Base-by-base conservation (phyloP, 2,888 invertebrate genomes). In the Busseola fusca region DNA sequence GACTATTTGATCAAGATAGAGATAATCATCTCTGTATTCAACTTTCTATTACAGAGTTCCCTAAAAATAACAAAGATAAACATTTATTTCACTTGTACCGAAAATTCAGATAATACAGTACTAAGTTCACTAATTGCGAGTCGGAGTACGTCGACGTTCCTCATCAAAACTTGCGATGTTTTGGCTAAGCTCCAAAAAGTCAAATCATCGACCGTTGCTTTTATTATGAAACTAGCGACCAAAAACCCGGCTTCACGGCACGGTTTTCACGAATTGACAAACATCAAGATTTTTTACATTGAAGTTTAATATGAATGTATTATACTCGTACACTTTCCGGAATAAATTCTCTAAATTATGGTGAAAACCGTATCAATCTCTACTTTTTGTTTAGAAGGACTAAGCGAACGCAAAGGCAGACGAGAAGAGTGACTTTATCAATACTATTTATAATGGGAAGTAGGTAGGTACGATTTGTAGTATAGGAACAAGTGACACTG, bases 131-230 rank as follows among this genome's bases (percentile, higher is more conserved):
- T 87, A 89, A 89, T 88, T 89, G 88, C 78, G 66, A 82, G 83
- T 76, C 77, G 74, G 74, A 87, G 89, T 87, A 83, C 82, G 86
- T 84, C 80, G 76, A 66, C 77, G 76, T 75, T 82, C 78, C 86
- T 90, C 89, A 87, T 91, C 89, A 90, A 88, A 91, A 89, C 87
- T 88, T 87, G 82, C 74, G 72, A 86, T 82, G 82, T 85, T 88
- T 67, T 90, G 92, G 91, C 90, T 80, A 73, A 85, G 76, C 78
- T 84, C 91, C 91, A 92, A 91, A 90, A 90, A 87, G 87, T 89
- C 89, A 87, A 88, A 91, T 87, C 86, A 83, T 72, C 70, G 68
- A 69, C 72, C 52, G 72, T 70, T 67, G 72, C 69, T 59, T 79
- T 73, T 59, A 79, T 69, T 56, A 73, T 71, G 72, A 71, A 80